Conservation (phyloP, 1,140 invertebrate genomes). For the Bemisia tabaci region DNA sequence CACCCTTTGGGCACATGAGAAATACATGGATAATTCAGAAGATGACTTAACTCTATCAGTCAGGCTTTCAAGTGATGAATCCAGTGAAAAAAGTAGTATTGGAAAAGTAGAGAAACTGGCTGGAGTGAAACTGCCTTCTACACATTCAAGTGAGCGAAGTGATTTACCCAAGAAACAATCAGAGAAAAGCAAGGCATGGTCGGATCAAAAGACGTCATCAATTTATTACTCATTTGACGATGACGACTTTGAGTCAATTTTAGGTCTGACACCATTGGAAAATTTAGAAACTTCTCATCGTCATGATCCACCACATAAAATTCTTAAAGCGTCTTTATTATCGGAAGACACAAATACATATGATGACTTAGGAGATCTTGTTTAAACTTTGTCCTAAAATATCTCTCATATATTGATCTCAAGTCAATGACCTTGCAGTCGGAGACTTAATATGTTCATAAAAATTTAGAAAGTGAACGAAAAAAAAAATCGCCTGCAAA, state of each 20-base stretch:
- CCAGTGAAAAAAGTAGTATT: background rate
- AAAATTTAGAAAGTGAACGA: too few relatives aligned
- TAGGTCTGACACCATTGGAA: too few relatives aligned
- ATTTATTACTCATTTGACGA: slow-evolving; percentile 8
- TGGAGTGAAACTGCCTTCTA: background rate
- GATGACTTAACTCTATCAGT: background rate
- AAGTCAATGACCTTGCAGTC: too few relatives aligned
- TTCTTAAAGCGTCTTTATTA: too few relatives aligned
- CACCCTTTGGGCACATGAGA: background rate
- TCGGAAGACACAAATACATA: too few relatives aligned
- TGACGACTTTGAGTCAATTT: background rate
- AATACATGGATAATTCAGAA: background rate
- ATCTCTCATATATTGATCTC: too few relatives aligned
- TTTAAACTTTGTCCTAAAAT: too few relatives aligned
- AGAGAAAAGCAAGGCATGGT: slow-evolving; percentile 6
- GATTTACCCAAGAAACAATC: background rate
- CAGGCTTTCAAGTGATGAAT: background rate
- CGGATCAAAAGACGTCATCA: slow-evolving; percentile 3
- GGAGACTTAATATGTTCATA: too few relatives aligned
- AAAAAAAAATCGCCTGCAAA: too few relatives aligned
- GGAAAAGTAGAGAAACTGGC: background rate
- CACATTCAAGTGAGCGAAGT: background rate
- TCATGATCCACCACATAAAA: too few relatives aligned
- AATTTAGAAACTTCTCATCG: too few relatives aligned
- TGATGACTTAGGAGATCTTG: too few relatives aligned